Evolutionary conservation across 2,888 invertebrate genomes (phyloP), one percentile per base, ranked within the genome.

Genomic region (Oligia latruncula): DNA sequence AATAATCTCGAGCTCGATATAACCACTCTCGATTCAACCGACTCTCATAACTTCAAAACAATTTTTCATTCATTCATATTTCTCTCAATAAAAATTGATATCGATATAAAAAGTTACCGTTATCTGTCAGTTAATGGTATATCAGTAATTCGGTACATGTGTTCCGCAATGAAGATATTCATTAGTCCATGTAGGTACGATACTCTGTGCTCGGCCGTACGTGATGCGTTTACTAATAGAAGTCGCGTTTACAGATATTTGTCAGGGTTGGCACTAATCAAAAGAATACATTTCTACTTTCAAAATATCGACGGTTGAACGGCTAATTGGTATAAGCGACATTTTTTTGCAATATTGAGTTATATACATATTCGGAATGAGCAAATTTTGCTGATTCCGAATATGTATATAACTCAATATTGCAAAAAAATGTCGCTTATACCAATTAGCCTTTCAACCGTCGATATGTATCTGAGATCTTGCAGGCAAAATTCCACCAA

Each of bases 101-200:
- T 80, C 60, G 55, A 35, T 17, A 62, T 15, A 78, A 87, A 84
- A 85, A 83, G 65, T 65, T n/a, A 52, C 74, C 84, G 80, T 80
- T 70, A 75, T 20, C 35, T 52, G 49, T 71, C 62, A 77, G 62
- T 29, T 64, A 74, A 58, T 74, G n/a, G 55, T 66, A 43, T 77
- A 81, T 84, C 74, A 75, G 78, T 86, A 84, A 81, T 89, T 87
- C 77, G 83, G 87, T 77, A 87, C 85, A 85, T 58, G 74, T 85
- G 85, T 85, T 78, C 70, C 71, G 83, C 80, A 75, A 88, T 88
- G 89, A 89, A 88, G 88, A 87, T 87, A 89, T 88, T 87, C 88
- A 88, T 88, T 88, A 89, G 84, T 55, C 78, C 80, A 75, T 84
- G 89, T 87, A 43, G 65, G 85, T 82, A 73, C 46, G 55, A 58